Evolutionary conservation across 2,113 vertebrate genomes (phyloP).

Genomic region (Clinocottus analis): DNA sequence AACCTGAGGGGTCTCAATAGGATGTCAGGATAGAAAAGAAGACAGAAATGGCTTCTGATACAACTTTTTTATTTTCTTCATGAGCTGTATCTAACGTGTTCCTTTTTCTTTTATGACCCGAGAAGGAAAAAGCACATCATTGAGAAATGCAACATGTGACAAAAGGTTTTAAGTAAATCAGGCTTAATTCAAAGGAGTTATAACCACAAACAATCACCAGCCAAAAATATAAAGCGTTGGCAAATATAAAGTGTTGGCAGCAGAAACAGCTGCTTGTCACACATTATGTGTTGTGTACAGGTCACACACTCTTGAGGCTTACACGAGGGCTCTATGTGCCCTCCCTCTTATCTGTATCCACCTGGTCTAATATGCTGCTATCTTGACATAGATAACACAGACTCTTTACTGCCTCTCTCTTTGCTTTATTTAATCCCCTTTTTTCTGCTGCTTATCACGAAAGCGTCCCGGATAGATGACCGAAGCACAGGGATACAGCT

Average conservation of each 20-base stretch:
- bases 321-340: neutral
- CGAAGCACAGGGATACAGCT: neutral
- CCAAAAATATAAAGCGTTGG: neutral
- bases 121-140: neutral
- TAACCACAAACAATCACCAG: neutral
- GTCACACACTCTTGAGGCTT: neutral
- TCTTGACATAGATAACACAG: slow-evolving; percentile 26
- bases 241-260: neutral
- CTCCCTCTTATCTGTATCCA: slow-evolving; percentile 11
- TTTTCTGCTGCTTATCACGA: neutral
- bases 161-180: neutral
- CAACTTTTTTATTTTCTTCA: neutral
- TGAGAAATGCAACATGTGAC: neutral
- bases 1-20: neutral
- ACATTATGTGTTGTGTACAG: neutral
- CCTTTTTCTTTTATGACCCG: no score
- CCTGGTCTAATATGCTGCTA: slow-evolving; percentile 14
- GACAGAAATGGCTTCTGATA: no score
- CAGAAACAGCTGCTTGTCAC: slow-evolving; percentile 13
- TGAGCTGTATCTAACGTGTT: neutral
- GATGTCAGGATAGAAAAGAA: neutral
- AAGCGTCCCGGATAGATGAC: neutral
- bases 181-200: neutral
- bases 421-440: slow-evolving; percentile 13
- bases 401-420: neutral